Base-by-base conservation (phyloP, 2,113 vertebrate genomes). In the Capra hircus region DNA sequence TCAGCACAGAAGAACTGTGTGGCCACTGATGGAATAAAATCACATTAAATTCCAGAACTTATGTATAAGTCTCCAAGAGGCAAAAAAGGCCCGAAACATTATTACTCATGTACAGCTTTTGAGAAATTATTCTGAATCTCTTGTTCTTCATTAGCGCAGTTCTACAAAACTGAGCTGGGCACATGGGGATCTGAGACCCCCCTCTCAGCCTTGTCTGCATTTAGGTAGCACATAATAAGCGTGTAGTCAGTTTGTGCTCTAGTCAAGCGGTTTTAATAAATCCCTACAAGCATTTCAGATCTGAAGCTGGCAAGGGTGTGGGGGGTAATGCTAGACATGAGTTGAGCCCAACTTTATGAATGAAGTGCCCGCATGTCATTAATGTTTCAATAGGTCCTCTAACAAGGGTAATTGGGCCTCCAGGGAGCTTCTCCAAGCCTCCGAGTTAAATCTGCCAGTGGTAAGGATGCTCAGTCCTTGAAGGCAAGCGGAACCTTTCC, bases 401-500 rank as follows among this genome's bases (percentile, higher is more conserved):
- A 97, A n/a, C 94, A 82, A 1, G 30, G 19, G 84, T 0, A 81
- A 97, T 85, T 94, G 78, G 48, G 59, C 88, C 1, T 0, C 97
- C 0, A 0, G 83, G 87, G 97, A 91, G 93, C 14, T 45, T 77
- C 43, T 55, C 64, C 12, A 50, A 96, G 71, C 43, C 55, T 94
- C 97, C 16, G 5, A 40, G 91, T 96, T 59, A 94, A 97, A 95
- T 94, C 93, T 81, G 91, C 95, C 78, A 14, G 36, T 19, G 43
- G 62, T 48, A 83, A 98, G 89, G 95, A 96, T 94, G 89, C 96
- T 97, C 94, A 80, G 94, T 62, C 86, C 95, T 89, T 62, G 88
- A 95, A 98, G 97, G 98, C 93, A 94, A 97, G 88, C 59, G 95
- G 97, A 97, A 98, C 96, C 98, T 92, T 97, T 97, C 96, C 93